Conservation (phyloP, 2,797 vertebrate species). For the Zalophus californianus region DNA sequence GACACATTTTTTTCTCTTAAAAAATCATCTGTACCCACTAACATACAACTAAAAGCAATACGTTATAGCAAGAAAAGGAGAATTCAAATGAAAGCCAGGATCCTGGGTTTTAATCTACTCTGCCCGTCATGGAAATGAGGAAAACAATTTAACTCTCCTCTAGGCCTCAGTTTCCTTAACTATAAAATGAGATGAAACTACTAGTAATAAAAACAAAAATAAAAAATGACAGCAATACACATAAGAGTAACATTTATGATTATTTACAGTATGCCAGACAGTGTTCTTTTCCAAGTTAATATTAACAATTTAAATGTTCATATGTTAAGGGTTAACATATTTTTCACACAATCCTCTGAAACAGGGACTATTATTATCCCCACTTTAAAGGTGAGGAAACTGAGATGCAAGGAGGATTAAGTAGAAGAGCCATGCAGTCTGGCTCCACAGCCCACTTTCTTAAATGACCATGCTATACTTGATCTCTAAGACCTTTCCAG, state of each 20-base stretch:
- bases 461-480: constrained; percentile 55
- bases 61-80: not conserved
- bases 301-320: not conserved
- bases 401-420: constrained; percentile 77
- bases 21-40: not conserved
- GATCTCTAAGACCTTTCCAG: constrained; percentile 72
- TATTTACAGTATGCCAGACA: not conserved
- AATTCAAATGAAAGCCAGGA: not conserved
- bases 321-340: not conserved
- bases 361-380: constrained; percentile 74
- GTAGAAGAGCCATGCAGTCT: constrained; percentile 76
- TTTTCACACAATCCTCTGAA: not conserved
- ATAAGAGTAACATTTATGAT: not conserved
- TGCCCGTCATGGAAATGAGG: not conserved
- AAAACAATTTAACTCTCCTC: constrained; percentile 51
- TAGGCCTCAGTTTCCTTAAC: not conserved
- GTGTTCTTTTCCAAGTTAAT: not conserved
- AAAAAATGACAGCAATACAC: not conserved
- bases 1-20: constrained; percentile 41
- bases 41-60: constrained; percentile 48
- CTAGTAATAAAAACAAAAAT: not conserved
- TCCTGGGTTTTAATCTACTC: not conserved
- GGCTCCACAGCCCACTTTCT: constrained; percentile 55
- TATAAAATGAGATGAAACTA: constrained; percentile 32
- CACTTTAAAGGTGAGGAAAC: constrained; percentile 78